Conservation (phyloP, 2,797 vertebrate genomes). For the Eidolon dupreanum region DNA sequence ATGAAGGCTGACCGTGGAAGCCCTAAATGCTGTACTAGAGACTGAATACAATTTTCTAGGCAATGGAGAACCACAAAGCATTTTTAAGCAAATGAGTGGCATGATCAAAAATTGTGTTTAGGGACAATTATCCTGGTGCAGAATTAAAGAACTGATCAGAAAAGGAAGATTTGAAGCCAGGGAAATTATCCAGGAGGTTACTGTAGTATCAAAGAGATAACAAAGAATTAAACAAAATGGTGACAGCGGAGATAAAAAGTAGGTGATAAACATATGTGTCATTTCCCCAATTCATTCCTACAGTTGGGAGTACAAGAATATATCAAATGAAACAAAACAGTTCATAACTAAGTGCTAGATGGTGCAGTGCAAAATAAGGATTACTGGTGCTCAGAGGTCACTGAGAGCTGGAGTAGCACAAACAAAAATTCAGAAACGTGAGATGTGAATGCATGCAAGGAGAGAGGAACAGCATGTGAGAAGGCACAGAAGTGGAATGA, state of each 20-base stretch:
- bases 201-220: not conserved
- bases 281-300: not conserved
- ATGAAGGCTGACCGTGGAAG: not conserved
- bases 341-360: not conserved
- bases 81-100: not conserved
- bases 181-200: not conserved
- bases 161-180: not conserved
- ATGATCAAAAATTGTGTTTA: not conserved
- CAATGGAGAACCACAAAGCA: not conserved
- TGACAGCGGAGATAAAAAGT: not conserved
- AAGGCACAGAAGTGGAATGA: not conserved
- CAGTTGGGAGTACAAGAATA: not conserved
- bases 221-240: not conserved
- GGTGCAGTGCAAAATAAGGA: not conserved
- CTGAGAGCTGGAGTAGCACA: not conserved
- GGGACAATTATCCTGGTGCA: not conserved
- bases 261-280: accelerated
- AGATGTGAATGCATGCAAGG: not conserved
- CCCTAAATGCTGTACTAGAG: not conserved
- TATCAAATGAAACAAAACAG: not conserved
- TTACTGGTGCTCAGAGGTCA: not conserved
- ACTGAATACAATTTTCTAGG: not conserved
- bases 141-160: not conserved
- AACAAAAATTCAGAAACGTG: not conserved
- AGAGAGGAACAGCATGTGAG: not conserved